Evolutionary conservation across 2,888 invertebrate genomes (phyloP).

Genomic region (Ennomos erosarius): DNA sequence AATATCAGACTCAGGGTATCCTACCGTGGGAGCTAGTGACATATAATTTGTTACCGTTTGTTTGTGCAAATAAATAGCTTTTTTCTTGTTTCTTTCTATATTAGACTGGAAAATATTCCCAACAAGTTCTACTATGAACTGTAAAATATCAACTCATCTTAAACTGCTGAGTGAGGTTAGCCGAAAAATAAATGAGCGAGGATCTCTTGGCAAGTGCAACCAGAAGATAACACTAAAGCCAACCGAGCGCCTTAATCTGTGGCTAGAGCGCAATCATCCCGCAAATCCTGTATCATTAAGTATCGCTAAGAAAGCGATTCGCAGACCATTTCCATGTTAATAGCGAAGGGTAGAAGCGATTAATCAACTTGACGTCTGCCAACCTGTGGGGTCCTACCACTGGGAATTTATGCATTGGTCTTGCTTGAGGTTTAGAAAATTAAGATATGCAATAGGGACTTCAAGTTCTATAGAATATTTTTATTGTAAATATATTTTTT

Average conservation of each 20-base stretch:
- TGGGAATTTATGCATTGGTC: conserved; percentile 79
- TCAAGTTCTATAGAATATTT: too few species aligned
- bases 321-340: conserved; percentile 84
- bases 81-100: too few species aligned
- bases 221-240: conserved; percentile 55
- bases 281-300: conserved; percentile 83
- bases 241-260: conserved; percentile 23
- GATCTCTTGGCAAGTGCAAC: conserved; percentile 48
- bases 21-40: too few species aligned
- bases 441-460: conserved; percentile 45
- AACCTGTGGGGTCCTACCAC: conserved; percentile 52
- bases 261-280: conserved; percentile 69
- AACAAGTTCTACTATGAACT: too few species aligned
- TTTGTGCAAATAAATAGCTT: too few species aligned
- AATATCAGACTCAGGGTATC: too few species aligned
- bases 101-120: too few species aligned
- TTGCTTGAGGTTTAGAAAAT: conserved; percentile 52
- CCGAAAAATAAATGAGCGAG: conserved; percentile 15
- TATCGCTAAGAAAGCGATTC: conserved; percentile 84
- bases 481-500: too few species aligned
- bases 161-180: conserved; percentile 15
- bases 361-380: conserved; percentile 80
- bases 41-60: too few species aligned
- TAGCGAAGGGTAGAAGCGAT: conserved; percentile 79
- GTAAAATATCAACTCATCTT: background rate